phyloP scores from a whole-genome alignment of 2,797 vertebrate genomes.

The Gymnopithys bicolor region DNA sequence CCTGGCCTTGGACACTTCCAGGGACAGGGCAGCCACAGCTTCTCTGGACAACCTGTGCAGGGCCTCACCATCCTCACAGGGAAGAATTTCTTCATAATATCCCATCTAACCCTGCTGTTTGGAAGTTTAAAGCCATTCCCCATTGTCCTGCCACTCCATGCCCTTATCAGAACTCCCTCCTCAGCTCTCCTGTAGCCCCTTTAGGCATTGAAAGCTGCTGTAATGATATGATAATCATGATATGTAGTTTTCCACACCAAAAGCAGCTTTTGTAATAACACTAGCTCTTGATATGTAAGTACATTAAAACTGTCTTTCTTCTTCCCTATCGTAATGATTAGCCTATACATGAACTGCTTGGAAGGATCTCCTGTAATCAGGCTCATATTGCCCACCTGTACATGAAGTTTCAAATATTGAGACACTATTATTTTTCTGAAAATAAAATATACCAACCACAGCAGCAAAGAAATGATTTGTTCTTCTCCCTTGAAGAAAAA shows the following conservation, averaged over 20 bases:
- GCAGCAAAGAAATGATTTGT: not conserved
- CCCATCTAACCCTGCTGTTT: not conserved
- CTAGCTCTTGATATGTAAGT: not conserved
- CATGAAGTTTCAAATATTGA: not conserved
- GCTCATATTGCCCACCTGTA: not conserved
- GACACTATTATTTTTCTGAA: conserved; percentile 13
- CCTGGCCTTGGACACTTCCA: not conserved
- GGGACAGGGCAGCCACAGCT: not conserved
- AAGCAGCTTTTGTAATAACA: not conserved
- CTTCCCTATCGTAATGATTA: not conserved
- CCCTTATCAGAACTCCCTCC: not conserved
- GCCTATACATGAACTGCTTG: not conserved
- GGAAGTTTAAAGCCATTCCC: not conserved
- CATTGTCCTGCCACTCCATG: not conserved
- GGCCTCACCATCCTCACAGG: fast-evolving
- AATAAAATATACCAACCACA: not conserved
- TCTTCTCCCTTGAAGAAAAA: conserved; percentile 47
- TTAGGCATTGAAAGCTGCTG: not conserved
- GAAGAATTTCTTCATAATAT: not conserved
- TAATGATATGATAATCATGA: not conserved
- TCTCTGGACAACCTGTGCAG: not conserved
- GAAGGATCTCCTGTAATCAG: not conserved
- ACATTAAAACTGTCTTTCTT: not conserved
- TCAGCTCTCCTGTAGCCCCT: not conserved
- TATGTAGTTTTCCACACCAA: not conserved